Conservation (phyloP, 2,797 vertebrate species). For the Chelon auratus region DNA sequence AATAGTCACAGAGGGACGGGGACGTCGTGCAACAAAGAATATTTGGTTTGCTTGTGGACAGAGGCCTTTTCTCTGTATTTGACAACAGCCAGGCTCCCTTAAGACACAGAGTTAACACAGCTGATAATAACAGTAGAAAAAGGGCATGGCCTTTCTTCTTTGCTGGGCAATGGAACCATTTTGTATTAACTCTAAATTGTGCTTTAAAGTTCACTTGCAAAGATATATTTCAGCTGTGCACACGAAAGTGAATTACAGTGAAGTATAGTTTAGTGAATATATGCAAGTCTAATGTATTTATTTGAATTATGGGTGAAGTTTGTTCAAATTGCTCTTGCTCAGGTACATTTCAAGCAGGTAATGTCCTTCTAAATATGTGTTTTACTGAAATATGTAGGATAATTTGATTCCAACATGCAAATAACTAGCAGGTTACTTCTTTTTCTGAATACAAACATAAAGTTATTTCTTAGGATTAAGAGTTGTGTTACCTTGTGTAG, state of each 20-base stretch:
- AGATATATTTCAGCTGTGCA: slow-evolving; percentile 3
- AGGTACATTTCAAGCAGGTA: slow-evolving; percentile 9
- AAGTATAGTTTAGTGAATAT: slow-evolving; percentile 6
- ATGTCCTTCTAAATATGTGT: background rate
- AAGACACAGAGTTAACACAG: slow-evolving; percentile 50
- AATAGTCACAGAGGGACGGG: slow-evolving; percentile 74
- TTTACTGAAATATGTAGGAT: background rate
- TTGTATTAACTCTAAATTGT: slow-evolving; percentile 45
- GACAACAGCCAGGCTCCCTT: slow-evolving; percentile 59
- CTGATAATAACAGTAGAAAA: slow-evolving; percentile 44
- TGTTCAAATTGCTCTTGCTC: background rate
- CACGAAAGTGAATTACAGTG: slow-evolving; percentile 8
- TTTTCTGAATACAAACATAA: slow-evolving; percentile 23
- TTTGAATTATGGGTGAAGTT: background rate
- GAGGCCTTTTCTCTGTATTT: slow-evolving; percentile 65
- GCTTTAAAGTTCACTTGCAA: slow-evolving; percentile 33
- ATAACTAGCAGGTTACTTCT: slow-evolving; percentile 15
- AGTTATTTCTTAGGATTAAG: slow-evolving; percentile 44
- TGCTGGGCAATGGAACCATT: slow-evolving; percentile 22
- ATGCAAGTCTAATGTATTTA: slow-evolving; percentile 11
- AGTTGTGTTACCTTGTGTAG: slow-evolving; percentile 70
- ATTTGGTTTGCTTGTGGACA: slow-evolving; percentile 64
- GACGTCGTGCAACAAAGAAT: slow-evolving; percentile 57
- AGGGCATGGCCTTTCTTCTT: slow-evolving; percentile 33
- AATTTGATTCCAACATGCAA: slow-evolving; percentile 20